Evolutionary conservation across 2,113 vertebrate species (phyloP), one percentile per base, ranked within the genome.

Genomic region (Tupaia chinensis): DNA sequence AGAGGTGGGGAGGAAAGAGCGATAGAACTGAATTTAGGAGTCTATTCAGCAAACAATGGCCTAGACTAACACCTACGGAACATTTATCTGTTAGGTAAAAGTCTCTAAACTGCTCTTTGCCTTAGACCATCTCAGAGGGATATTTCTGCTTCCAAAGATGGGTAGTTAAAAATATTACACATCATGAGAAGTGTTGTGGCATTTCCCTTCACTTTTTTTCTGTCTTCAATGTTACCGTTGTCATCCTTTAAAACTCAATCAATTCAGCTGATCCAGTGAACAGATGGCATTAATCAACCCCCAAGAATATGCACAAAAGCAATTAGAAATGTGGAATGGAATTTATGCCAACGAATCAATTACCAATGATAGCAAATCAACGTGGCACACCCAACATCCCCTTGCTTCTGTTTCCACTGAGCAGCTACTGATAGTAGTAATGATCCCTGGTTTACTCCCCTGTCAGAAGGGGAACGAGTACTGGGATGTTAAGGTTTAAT

Each of bases 251-350:
- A 97, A 97, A 97, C 58, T 97, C 90, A 80, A 84, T 97, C 87
- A 87, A 85, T 95, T 95, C 93, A 87, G 94, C 44, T 94, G 70
- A 98, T 97, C n/a, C 65, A 92, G 13, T 34, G 86, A 98, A 80
- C 97, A 98, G 97, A 97, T 98, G 97, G 95, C 76, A 97, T 93
- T 98, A 96, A 97, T 96, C 94, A 95, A 76, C 91, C 94, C 96
- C 87, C 91, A 93, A 96, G 54, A 98, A 98, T 89, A 95, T 95
- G 61, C 34, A 97, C 34, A 96, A 96, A 69, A 70, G 44, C 95
- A 98, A 95, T 96, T 97, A 93, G 77, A 97, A 96, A 96, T 74
- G 60, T 95, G 95, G 81, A 97, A 61, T 20, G 89, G 90, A 82
- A 96, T 93, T 97, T 97, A 98, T 95, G 95, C 77, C 95, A 94